Base-by-base conservation (phyloP, 2,888 invertebrate species). In the Cacoxenus indagator region DNA sequence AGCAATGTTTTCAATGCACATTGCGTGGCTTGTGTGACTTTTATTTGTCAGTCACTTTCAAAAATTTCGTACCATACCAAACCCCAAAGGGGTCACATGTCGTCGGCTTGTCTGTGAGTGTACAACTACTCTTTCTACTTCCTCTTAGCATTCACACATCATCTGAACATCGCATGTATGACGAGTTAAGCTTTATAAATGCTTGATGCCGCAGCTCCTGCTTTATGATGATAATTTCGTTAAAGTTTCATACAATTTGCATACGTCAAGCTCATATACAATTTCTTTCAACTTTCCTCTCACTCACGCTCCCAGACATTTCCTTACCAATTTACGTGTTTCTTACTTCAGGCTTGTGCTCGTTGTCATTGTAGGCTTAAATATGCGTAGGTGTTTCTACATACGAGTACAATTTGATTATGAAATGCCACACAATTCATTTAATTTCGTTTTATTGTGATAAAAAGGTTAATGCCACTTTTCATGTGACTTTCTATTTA, bases 201-300 rank as follows among this genome's bases (percentile, higher is more conserved):
- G 61, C 43, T 62, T 61, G 43, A 43, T 61, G 61, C 24, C 43
- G 37, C 37, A 8, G 4, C 26, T 37, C 31, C n/a, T 46, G 8
- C 61, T 68, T 74, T 73, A 76, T 76, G 73, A 73, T 71, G 71
- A 74, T 76, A 73, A 76, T 76, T 76, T 76, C 71, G 73, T 74
- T 74, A 73, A 76, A 73, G 55, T 66, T 55, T 66, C n/a, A n/a
- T 45, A 43, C 57, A 62, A 66, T 66, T 57, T 66, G 65, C 65
- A 57, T 57, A 62, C 24, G 45, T 24, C 45, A 62, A 29, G n/a
- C 48, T 17, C 48, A 51, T 51, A 51, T 51, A 51, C 37, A 37
- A 51, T 22, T 19, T 43, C 2, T 43, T 43, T n/a, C 11, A 2
- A 5, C 45, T 43, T 43, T n/a, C 11, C 14, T n/a, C 45, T 43